Percentiles rank a stretch among this genome's conserved stretches.
phyloP scores from a whole-genome alignment of 2,797 vertebrate species.

The Pseudocheirus occidentalis region DNA sequence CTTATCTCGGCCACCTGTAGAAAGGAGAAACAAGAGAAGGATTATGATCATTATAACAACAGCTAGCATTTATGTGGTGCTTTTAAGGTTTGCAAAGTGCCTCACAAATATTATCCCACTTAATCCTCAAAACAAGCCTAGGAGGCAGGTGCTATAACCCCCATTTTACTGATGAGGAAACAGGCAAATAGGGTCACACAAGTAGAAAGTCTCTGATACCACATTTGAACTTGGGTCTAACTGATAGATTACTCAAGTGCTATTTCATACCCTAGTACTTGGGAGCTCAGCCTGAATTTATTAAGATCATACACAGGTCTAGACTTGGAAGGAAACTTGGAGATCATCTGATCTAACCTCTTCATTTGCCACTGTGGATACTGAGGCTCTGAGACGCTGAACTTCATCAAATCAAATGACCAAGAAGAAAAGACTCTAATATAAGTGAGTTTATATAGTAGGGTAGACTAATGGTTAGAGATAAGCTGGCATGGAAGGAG shows the following conservation, averaged over 20 bases:
- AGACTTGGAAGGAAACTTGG: neutral
- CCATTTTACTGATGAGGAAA: neutral
- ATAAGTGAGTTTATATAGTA: neutral
- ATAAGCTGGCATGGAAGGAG: neutral
- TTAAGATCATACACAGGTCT: neutral
- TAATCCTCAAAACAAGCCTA: neutral
- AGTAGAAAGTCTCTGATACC: neutral
- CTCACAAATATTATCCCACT: neutral
- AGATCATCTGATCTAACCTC: neutral
- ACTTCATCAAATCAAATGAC: neutral
- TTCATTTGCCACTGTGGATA: neutral
- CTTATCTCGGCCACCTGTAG: constrained; percentile 96
- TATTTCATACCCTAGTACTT: neutral
- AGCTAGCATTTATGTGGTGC: neutral
- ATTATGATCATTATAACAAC: neutral
- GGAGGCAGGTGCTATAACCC: neutral
- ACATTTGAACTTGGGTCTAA: neutral
- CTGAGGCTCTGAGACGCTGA: neutral
- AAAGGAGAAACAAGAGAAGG: constrained; percentile 64
- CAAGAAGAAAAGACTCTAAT: neutral
- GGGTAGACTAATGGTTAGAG: neutral
- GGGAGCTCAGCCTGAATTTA: neutral
- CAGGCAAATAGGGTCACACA: neutral
- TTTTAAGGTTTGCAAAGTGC: neutral
- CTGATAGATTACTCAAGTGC: neutral